phyloP scores from a whole-genome alignment of 2,797 vertebrate genomes.

The Oophaga sylvatica region DNA sequence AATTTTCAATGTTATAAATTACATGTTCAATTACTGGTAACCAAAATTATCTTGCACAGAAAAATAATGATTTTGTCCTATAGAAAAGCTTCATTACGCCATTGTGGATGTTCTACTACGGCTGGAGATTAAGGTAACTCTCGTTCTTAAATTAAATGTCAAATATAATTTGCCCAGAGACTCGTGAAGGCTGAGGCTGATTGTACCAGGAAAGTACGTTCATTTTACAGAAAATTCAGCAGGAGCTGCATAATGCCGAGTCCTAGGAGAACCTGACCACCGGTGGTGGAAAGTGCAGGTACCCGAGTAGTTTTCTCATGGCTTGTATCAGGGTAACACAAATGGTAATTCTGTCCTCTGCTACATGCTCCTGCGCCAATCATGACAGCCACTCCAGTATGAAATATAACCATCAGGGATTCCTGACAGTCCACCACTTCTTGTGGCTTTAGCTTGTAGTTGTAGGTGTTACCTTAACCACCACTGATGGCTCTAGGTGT shows the following conservation, averaged over 20 bases:
- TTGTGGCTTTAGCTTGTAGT: not conserved
- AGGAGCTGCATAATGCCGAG: not conserved
- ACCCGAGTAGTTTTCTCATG: not conserved
- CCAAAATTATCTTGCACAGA: slow-evolving; percentile 70
- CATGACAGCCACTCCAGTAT: no score
- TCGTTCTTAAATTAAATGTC: slow-evolving; percentile 75
- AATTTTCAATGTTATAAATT: slow-evolving; percentile 69
- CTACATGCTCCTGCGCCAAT: no score
- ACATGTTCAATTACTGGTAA: slow-evolving; percentile 71
- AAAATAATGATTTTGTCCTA: slow-evolving; percentile 64
- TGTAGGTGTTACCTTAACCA: not conserved
- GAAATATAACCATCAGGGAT: no score
- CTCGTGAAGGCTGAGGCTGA: slow-evolving; percentile 64
- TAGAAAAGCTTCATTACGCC: slow-evolving; percentile 70
- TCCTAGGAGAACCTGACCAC: not conserved
- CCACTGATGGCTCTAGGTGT: not conserved
- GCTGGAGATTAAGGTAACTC: slow-evolving; percentile 70
- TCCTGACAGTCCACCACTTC: not conserved
- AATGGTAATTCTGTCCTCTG: no score
- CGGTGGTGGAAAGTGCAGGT: not conserved
- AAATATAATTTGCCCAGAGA: slow-evolving; percentile 71
- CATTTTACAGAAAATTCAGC: not conserved
- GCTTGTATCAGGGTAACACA: no score
- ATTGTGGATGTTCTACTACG: slow-evolving; percentile 65
- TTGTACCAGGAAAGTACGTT: slow-evolving; percentile 53